Base-by-base conservation (phyloP, 30 jellyfish, hydroid and myxozoan genomes). In the Mastigias papua region DNA sequence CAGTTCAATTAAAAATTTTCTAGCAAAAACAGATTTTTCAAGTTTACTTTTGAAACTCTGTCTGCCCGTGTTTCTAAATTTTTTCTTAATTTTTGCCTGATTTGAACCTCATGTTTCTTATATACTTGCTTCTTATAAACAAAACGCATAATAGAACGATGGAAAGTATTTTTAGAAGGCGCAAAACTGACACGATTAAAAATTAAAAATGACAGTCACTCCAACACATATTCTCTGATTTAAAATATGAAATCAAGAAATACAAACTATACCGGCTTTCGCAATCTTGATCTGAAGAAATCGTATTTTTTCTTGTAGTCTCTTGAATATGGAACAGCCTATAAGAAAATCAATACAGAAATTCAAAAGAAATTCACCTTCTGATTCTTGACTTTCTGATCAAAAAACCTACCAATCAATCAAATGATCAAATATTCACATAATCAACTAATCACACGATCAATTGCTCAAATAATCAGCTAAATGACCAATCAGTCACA, bases 251-350 rank as follows among this genome's bases (percentile, higher is more conserved):
- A 8, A 51, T 4, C 17, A 51, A 16, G 17, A 51, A 51, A 8
- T 4, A 10, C 17, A 51, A 51, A 51, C 2, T 51, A 26, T 83
- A 96, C 99, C 63, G 99, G 99, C 68, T 90, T 90, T 63, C 95
- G 89, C 60, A 96, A 90, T 62, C 98, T 86, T 62, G 99, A 96
- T 84, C 97, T 81, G 95, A 96, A 96, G 92, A 96, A 96, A 73
- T 96, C 99, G 75, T 96, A 96, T 82, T 96, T 96, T 67, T 98
- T 68, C 51, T 96, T 96, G 95, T 90, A 96, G 76, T 96, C 99
- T 48, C 99, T 89, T 85, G 99, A 96, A 82, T 96, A 96, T n/a
- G 99, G 99, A 26, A 96, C 90, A 51, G 92, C 98, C 99, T 96
- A 79, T 30, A 46, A 58, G 22, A 49, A 69, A 23, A 63, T 9